phyloP scores from a whole-genome alignment of 2,888 invertebrate species.

The Maniola hyperantus region DNA sequence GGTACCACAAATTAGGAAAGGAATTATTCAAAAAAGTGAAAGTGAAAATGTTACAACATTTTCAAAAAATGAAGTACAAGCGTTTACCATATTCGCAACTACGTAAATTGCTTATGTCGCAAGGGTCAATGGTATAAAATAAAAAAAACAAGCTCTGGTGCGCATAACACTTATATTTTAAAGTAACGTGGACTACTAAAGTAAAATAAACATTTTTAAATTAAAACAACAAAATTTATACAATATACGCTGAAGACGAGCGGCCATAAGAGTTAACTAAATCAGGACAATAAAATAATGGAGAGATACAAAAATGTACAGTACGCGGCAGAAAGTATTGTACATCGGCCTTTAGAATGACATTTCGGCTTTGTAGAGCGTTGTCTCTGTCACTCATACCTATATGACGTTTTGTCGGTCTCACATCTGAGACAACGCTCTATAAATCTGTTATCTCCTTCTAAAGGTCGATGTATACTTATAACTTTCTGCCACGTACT shows the following conservation, averaged over 20 bases:
- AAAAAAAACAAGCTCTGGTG: slow-evolving; percentile 49
- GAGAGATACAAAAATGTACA: not conserved
- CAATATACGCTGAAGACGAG: slow-evolving; percentile 54
- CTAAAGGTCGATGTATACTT: too few species aligned
- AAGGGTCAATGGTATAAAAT: slow-evolving; percentile 22
- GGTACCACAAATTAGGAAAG: too few species aligned
- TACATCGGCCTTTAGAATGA: too few species aligned
- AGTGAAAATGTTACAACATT: not conserved
- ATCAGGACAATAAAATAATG: not conserved
- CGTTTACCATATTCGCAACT: slow-evolving; percentile 4
- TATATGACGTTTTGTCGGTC: too few species aligned
- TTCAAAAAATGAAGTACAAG: slow-evolving; percentile 3
- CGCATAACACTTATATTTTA: slow-evolving; percentile 81
- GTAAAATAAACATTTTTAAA: slow-evolving; percentile 81
- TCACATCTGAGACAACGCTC: too few species aligned
- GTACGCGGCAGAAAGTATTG: too few species aligned
- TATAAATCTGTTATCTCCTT: too few species aligned
- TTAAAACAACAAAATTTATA: slow-evolving; percentile 78
- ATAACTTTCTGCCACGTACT: too few species aligned
- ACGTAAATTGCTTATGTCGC: not conserved
- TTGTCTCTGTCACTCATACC: too few species aligned
- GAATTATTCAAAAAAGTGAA: not conserved
- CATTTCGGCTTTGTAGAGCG: too few species aligned
- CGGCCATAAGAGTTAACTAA: slow-evolving; percentile 30
- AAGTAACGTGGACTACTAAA: slow-evolving; percentile 73